These are phyloP conservation scores for Coelopa frigida DNA, from an alignment of 1,140 invertebrate genomes.

Conservation along the genomic window DNA sequence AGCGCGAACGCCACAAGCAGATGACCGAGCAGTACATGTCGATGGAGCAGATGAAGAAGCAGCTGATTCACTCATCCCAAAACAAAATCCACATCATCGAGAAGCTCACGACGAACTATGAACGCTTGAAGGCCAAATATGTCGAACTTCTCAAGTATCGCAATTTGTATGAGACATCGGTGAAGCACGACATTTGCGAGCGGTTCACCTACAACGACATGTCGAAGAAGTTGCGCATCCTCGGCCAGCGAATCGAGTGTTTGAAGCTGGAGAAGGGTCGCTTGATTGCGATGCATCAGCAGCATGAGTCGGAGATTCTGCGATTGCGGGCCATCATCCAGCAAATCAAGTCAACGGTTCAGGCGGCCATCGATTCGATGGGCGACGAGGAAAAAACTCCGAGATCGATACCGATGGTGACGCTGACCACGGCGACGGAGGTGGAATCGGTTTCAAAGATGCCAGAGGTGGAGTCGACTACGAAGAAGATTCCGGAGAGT, in stretches of 20 bases:
- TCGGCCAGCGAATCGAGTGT: constrained; percentile 55
- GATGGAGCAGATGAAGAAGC: constrained; percentile 48
- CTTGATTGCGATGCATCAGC: constrained; percentile 45
- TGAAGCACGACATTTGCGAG: constrained; percentile 19
- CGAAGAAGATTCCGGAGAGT: background rate
- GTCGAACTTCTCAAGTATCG: constrained; percentile 26
- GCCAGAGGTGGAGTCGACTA: too few species aligned
- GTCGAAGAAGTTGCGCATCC: constrained; percentile 46
- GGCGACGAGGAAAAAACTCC: constrained; percentile 42
- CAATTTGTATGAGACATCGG: constrained; percentile 24
- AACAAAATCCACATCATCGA: constrained; percentile 53
- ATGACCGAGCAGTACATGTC: constrained; percentile 49
- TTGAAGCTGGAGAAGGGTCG: constrained; percentile 47
- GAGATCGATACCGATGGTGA: too few species aligned
- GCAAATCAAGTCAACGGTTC: constrained; percentile 52
- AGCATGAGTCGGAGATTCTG: constrained; percentile 49
- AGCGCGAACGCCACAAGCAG: constrained; percentile 47
- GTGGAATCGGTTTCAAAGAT: constrained; percentile 5
- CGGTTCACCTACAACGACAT: constrained; percentile 37
- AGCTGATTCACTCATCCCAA: constrained; percentile 46
- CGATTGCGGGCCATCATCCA: constrained; percentile 51
- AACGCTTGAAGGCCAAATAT: constrained; percentile 30
- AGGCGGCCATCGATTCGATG: constrained; percentile 50
- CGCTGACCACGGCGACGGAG: constrained; percentile 17
- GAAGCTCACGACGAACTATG: constrained; percentile 48